These are phyloP conservation scores for Miltochrista miniata DNA, from an alignment of 2,888 invertebrate species.

Conservation along the genomic window DNA sequence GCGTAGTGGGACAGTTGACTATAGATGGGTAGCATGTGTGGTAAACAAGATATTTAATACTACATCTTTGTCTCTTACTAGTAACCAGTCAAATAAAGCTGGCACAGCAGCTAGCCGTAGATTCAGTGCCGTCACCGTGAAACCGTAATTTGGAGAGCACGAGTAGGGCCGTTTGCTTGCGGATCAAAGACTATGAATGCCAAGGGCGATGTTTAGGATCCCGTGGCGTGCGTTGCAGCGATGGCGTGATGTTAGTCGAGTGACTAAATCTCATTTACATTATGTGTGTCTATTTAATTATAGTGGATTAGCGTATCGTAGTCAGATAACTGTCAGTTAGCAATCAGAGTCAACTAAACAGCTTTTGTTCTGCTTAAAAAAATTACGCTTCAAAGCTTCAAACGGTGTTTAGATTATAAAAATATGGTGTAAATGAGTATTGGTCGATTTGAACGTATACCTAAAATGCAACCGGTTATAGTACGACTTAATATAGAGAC, in stretches of 20 bases:
- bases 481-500: constrained; percentile 13
- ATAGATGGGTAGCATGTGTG: too few relatives aligned
- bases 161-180: too few relatives aligned
- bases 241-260: constrained; percentile 15
- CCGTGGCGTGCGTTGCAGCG: constrained; percentile 22
- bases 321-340: constrained; percentile 30
- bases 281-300: constrained; percentile 37
- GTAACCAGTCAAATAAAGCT: too few relatives aligned
- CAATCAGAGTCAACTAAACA: constrained; percentile 24
- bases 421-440: constrained; percentile 41
- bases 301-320: constrained; percentile 29
- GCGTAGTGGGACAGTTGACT: too few relatives aligned
- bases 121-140: too few relatives aligned
- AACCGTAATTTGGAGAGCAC: too few relatives aligned
- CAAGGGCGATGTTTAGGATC: constrained; percentile 14
- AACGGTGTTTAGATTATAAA: constrained; percentile 37
- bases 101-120: too few relatives aligned
- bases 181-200: background rate
- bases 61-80: too few relatives aligned
- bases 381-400: constrained; percentile 29
- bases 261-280: constrained; percentile 43
- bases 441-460: constrained; percentile 32
- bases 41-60: too few relatives aligned
- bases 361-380: constrained; percentile 30
- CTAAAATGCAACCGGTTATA: constrained; percentile 22